Percentiles rank a stretch among this genome's conserved stretches.
Evolutionary conservation across 2,797 vertebrate species (phyloP).

Genomic region (Neopelma chrysocephalum): DNA sequence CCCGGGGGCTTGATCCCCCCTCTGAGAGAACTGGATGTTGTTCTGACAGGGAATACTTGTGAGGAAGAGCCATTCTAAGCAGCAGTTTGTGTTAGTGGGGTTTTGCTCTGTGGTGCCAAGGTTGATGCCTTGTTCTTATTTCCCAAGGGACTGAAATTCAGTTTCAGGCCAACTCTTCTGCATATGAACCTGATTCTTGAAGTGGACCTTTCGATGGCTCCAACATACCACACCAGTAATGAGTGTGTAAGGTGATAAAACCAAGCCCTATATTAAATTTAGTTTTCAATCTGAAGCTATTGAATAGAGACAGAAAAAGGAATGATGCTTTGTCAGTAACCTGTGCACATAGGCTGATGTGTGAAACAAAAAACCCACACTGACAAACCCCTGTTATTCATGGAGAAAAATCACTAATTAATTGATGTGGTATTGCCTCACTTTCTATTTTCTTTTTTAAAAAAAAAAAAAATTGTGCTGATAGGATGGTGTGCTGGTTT

Average conservation of each 20-base stretch:
- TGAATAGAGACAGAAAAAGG: not conserved
- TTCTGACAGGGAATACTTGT: accelerated
- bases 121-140: not conserved
- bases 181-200: not conserved
- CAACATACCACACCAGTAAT: not conserved
- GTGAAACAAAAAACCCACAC: accelerated
- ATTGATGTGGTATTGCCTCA: not conserved
- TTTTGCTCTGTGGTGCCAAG: not conserved
- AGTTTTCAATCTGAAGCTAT: not conserved
- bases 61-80: not conserved
- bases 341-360: not conserved
- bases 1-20: too few relatives aligned
- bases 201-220: not conserved
- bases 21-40: not conserved
- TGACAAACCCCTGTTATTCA: not conserved
- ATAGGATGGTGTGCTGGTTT: not conserved
- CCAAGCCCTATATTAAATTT: not conserved
- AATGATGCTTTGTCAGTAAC: not conserved
- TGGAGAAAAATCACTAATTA: not conserved
- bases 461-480: not conserved
- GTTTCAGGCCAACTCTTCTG: not conserved
- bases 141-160: not conserved
- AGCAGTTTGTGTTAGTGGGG: not conserved
- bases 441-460: not conserved
- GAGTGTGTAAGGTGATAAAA: not conserved